phyloP scores from a whole-genome alignment of 1,140 invertebrate species.

The Drosophila mayri region DNA sequence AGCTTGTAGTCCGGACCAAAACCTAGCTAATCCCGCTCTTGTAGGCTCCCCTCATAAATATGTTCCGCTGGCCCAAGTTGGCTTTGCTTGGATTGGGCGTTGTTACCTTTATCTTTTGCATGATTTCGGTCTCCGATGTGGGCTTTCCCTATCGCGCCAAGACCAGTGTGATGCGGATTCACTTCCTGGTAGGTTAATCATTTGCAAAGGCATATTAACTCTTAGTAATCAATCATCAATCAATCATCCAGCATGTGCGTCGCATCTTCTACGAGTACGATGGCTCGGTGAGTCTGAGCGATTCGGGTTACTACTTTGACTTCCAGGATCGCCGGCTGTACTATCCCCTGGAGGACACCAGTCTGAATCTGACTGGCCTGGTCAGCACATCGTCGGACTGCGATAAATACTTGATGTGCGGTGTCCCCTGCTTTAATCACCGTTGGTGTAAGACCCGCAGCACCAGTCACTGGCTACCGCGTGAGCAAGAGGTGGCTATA shows the following conservation, averaged over 20 bases:
- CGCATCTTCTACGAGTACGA: slow-evolving; percentile 87
- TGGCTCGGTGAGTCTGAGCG: slow-evolving; percentile 86
- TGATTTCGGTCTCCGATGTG: slow-evolving; percentile 88
- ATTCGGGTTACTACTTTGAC: slow-evolving; percentile 90
- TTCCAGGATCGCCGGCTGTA: slow-evolving; percentile 90
- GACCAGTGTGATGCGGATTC: slow-evolving; percentile 89
- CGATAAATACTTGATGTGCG: slow-evolving; percentile 89
- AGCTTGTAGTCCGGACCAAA: not conserved
- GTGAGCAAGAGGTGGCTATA: slow-evolving; percentile 49
- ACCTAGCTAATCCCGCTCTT: not conserved
- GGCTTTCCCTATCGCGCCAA: slow-evolving; percentile 91
- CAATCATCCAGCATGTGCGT: slow-evolving; percentile 86
- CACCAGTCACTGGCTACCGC: slow-evolving; percentile 56
- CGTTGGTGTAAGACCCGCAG: slow-evolving; percentile 61
- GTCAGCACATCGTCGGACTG: slow-evolving; percentile 87
- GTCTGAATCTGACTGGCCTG: slow-evolving; percentile 85
- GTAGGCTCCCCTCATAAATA: slow-evolving; percentile 71
- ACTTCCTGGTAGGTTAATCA: slow-evolving; percentile 87
- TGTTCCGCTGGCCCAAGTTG: slow-evolving; percentile 68
- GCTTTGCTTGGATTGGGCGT: slow-evolving; percentile 80
- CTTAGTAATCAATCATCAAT: not conserved
- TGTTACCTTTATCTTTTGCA: slow-evolving; percentile 86
- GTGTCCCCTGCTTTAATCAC: slow-evolving; percentile 90
- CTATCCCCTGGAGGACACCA: slow-evolving; percentile 86
- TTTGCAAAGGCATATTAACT: not conserved